Percentiles rank a stretch among this genome's conserved stretches.
Evolutionary conservation across 2,113 vertebrate genomes (phyloP).

Genomic region (Rhynchomys soricoides): DNA sequence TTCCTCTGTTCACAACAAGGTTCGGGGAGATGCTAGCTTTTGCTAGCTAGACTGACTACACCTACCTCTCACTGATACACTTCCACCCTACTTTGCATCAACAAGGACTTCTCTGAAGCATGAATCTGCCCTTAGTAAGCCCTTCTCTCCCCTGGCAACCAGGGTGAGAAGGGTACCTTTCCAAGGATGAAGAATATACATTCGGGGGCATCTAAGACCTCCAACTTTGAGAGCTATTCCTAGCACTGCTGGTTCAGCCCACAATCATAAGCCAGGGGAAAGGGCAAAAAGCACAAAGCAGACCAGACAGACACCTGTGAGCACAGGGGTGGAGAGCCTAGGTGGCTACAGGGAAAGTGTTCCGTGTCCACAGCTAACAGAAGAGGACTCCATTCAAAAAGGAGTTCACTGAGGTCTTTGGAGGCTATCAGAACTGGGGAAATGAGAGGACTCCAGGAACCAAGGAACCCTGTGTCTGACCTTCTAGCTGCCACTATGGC

Average conservation of each 20-base stretch:
- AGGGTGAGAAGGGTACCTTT: background rate
- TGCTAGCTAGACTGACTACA: background rate
- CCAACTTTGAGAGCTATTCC: background rate
- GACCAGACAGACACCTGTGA: background rate
- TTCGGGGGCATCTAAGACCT: background rate
- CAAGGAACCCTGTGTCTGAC: background rate
- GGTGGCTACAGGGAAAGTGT: background rate
- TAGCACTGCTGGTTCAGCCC: background rate
- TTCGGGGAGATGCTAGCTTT: background rate
- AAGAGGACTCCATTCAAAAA: background rate
- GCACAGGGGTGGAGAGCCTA: background rate
- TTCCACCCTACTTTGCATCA: background rate
- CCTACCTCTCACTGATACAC: background rate
- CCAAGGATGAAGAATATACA: background rate
- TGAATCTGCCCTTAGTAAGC: conserved; percentile 10
- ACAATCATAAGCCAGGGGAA: background rate
- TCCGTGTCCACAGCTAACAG: background rate
- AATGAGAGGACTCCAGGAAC: background rate
- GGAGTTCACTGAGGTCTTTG: background rate
- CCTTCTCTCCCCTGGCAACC: conserved; percentile 27
- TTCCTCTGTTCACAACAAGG: background rate
- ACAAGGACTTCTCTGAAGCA: conserved; percentile 4
- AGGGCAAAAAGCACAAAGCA: background rate
- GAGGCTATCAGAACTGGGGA: background rate
- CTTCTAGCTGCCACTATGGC: background rate